phyloP scores from a whole-genome alignment of 2,113 vertebrate genomes.

The Sander lucioperca region DNA sequence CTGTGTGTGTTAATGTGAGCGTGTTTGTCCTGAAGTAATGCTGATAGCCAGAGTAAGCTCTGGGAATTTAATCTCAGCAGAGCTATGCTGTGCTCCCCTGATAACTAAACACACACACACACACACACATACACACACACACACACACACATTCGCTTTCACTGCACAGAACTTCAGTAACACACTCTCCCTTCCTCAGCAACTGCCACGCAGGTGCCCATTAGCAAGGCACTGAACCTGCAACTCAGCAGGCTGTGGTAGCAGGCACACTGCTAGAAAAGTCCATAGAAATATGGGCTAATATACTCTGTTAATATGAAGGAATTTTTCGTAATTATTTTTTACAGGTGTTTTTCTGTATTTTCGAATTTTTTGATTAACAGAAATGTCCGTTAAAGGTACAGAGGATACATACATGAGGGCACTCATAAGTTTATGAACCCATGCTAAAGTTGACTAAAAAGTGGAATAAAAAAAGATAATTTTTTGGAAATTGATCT shows the following conservation, averaged over 20 bases:
- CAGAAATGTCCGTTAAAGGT: too few species aligned
- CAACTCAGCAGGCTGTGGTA: conserved; percentile 3
- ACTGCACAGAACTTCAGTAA: conserved; percentile 33
- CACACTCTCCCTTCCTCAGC: conserved; percentile 3
- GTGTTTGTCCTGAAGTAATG: conserved; percentile 76
- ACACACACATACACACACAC: conserved; percentile 44
- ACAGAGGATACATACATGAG: too few species aligned
- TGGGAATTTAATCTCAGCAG: conserved; percentile 80
- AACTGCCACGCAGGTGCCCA: conserved; percentile 34
- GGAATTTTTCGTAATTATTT: too few species aligned
- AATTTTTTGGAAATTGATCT: too few species aligned
- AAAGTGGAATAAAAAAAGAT: too few species aligned
- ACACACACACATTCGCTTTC: conserved; percentile 54
- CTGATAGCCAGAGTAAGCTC: conserved; percentile 79
- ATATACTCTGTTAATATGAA: too few species aligned
- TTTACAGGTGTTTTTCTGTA: too few species aligned
- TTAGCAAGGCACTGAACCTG: conserved; percentile 54
- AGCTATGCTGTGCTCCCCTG: conserved; percentile 79
- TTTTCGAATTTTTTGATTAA: too few species aligned
- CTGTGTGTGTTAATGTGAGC: conserved; percentile 22
- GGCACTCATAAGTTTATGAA: too few species aligned
- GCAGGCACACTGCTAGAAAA: background rate
- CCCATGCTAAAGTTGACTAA: too few species aligned
- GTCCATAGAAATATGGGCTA: too few species aligned
- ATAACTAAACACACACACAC: conserved; percentile 68